phyloP scores from a whole-genome alignment of 2,113 vertebrate genomes.

The Rhadina sibilatrix region DNA sequence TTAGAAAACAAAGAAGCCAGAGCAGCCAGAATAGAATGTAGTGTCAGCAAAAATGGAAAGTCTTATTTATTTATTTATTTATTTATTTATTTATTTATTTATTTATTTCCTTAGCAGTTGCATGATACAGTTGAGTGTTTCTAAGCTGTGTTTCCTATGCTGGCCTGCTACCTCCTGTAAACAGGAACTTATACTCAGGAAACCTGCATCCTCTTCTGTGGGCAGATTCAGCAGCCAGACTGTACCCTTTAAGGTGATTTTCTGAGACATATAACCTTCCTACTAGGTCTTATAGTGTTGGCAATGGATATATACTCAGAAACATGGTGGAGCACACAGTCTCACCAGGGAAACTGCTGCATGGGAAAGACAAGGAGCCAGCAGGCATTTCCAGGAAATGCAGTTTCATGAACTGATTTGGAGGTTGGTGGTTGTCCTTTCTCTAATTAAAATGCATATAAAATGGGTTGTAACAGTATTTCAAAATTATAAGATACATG shows the following conservation, averaged over 20 bases:
- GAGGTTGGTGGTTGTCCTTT: background rate
- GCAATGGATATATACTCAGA: background rate
- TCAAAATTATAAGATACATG: background rate
- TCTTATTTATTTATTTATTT: background rate
- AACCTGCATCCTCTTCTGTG: background rate
- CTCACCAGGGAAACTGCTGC: background rate
- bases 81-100: background rate
- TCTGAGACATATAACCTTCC: background rate
- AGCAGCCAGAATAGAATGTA: background rate
- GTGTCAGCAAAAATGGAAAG: background rate
- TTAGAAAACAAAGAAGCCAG: background rate
- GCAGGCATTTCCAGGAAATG: background rate
- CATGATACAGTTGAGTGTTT: background rate
- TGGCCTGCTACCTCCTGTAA: background rate
- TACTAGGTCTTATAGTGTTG: background rate
- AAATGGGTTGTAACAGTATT: background rate
- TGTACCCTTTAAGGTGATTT: background rate
- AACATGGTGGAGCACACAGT: background rate
- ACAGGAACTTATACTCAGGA: background rate
- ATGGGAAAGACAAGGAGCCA: background rate
- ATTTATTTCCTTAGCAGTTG: background rate
- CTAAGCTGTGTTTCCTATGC: background rate
- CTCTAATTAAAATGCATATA: background rate
- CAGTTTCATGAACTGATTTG: background rate
- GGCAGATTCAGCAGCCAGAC: background rate